phyloP scores from a whole-genome alignment of 37 sponge, comb jelly and placozoan species.

The Chondrosia reniformis region DNA sequence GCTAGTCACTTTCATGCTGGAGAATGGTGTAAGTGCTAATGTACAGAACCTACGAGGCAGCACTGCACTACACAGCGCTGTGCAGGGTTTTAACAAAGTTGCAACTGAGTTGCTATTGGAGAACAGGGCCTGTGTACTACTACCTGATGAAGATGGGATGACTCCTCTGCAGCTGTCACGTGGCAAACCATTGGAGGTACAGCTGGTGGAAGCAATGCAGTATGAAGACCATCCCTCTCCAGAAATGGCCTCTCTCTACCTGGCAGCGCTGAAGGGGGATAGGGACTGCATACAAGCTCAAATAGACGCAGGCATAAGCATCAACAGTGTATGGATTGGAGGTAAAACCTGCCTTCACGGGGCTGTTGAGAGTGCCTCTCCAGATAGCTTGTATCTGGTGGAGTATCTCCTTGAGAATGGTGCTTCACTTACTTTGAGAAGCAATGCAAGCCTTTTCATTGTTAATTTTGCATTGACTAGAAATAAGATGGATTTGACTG shows the following conservation, averaged over 20 bases:
- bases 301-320: conserved; percentile 6
- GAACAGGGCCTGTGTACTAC: conserved; percentile 37
- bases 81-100: not conserved
- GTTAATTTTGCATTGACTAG: conserved; percentile 35
- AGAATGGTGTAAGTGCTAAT: conserved; percentile 51
- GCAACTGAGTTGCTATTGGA: conserved; percentile 36
- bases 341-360: conserved; percentile 61
- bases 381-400: conserved; percentile 35
- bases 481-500: conserved; percentile 21
- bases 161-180: conserved; percentile 32
- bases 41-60: conserved; percentile 51
- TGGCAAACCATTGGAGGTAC: not conserved
- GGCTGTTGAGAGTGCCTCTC: conserved; percentile 27
- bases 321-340: conserved; percentile 59
- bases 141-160: conserved; percentile 36
- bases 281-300: conserved; percentile 20
- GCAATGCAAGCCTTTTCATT: conserved; percentile 51
- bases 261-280: conserved; percentile 43
- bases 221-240: conserved; percentile 7
- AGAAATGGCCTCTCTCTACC: conserved; percentile 47
- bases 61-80: conserved; percentile 59
- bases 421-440: conserved; percentile 40
- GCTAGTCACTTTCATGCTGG: conserved; percentile 32
- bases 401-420: conserved; percentile 42
- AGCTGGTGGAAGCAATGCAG: not conserved